Evolutionary conservation across 1,140 invertebrate genomes (phyloP).

Genomic region (Camponotus floridanus): DNA sequence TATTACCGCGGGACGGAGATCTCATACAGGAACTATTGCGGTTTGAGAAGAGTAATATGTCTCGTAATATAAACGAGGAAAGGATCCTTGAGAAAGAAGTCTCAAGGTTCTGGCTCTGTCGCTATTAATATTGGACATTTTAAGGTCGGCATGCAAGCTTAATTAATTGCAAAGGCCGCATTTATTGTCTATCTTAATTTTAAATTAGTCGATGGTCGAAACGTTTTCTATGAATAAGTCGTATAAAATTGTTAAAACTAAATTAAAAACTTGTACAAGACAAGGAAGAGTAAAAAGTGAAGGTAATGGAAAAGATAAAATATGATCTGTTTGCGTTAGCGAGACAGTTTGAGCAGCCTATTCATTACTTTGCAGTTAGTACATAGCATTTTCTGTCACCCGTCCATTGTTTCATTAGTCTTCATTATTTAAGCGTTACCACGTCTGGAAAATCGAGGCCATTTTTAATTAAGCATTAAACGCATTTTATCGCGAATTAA

Average conservation of each 20-base stretch:
- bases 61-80: constrained; percentile 20
- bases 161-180: not conserved
- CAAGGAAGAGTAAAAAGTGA: not conserved
- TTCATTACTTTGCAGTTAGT: constrained; percentile 13
- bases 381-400: not conserved
- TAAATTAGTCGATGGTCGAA: not conserved
- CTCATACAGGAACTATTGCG: constrained; percentile 26
- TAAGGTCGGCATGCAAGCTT: not conserved
- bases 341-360: not conserved
- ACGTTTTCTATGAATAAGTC: not conserved
- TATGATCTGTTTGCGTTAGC: not conserved
- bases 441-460: not conserved
- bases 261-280: not conserved
- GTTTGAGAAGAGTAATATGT: constrained; percentile 15
- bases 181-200: not conserved
- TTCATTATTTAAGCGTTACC: not conserved
- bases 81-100: not conserved
- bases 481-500: not conserved
- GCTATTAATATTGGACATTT: constrained; percentile 3
- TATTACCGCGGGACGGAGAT: constrained; percentile 30
- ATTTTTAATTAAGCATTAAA: not conserved
- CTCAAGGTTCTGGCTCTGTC: not conserved
- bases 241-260: not conserved
- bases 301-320: not conserved
- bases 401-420: constrained; percentile 4